These are phyloP conservation scores for Phyllotreta cruciferae DNA, from an alignment of 2,888 invertebrate genomes.

Conservation along the genomic window DNA sequence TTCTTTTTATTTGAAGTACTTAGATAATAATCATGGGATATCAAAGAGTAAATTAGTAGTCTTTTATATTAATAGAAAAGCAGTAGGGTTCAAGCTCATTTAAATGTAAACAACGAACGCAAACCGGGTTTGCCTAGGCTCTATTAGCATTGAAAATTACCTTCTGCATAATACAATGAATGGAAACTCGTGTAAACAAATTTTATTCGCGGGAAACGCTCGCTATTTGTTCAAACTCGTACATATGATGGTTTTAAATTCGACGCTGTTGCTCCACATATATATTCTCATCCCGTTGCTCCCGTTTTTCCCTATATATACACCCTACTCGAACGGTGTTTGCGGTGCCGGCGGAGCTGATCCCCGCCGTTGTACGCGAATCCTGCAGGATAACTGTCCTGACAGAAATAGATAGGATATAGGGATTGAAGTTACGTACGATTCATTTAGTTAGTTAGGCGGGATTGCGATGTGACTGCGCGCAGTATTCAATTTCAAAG, in stretches of 20 bases:
- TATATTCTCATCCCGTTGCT: no score
- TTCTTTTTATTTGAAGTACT: no score
- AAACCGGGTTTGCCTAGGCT: no score
- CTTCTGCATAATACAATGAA: no score
- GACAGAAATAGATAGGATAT: conserved; percentile 33
- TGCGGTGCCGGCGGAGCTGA: conserved; percentile 16
- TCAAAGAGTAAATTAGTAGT: no score
- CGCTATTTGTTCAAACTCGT: conserved; percentile 40
- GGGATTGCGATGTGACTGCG: conserved; percentile 32
- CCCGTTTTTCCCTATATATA: background rate
- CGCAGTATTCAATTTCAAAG: conserved; percentile 30
- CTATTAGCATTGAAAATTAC: no score
- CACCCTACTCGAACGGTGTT: conserved; percentile 20
- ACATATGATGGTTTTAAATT: conserved; percentile 40
- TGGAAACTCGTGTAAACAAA: conserved; percentile 3
- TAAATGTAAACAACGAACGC: no score
- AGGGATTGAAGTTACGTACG: conserved; percentile 30
- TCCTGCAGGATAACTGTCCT: conserved; percentile 31
- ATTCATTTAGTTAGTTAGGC: conserved; percentile 33
- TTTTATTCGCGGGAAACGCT: conserved; percentile 7
- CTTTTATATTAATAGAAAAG: no score
- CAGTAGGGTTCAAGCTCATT: no score
- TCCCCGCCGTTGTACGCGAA: conserved; percentile 18
- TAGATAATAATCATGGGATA: no score
- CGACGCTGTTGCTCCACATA: background rate